These are phyloP conservation scores for Sceliomorpha sp. DNA, from an alignment of 2,888 invertebrate genomes.

Conservation along the genomic window DNA sequence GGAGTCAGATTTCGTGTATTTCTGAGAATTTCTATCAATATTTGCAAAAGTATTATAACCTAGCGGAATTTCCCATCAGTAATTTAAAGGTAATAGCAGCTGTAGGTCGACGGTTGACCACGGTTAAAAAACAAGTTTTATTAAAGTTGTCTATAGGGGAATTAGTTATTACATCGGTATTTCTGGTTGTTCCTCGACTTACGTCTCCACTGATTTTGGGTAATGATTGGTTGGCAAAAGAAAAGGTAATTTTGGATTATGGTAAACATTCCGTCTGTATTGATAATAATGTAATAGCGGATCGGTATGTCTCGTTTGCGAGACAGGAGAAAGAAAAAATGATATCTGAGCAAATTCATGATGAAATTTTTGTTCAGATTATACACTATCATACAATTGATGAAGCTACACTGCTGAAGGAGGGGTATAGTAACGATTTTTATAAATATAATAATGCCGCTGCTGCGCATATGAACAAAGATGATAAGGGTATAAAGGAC, in stretches of 20 bases:
- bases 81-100: conserved; percentile 8
- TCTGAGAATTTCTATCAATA: conserved; percentile 14
- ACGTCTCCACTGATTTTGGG: conserved; percentile 15
- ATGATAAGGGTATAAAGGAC: too few species aligned
- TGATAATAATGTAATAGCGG: background rate
- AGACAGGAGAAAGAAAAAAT: background rate
- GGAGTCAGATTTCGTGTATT: too few species aligned
- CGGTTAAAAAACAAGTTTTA: conserved; percentile 15
- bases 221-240: conserved; percentile 17
- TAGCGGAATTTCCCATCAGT: conserved; percentile 10
- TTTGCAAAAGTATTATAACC: conserved; percentile 2
- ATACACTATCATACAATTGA: too few species aligned
- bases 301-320: background rate
- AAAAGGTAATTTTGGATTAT: conserved; percentile 11
- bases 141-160: conserved; percentile 10
- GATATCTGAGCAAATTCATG: background rate
- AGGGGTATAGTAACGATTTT: too few species aligned
- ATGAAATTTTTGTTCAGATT: conserved; percentile 1
- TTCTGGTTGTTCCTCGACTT: conserved; percentile 10
- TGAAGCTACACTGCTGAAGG: too few species aligned
- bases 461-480: too few species aligned
- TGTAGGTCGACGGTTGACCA: conserved; percentile 10
- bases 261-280: background rate
- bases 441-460: too few species aligned
- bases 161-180: conserved; percentile 1